Evolutionary conservation across 2,113 vertebrate genomes (phyloP).

Genomic region (Columbina picui): DNA sequence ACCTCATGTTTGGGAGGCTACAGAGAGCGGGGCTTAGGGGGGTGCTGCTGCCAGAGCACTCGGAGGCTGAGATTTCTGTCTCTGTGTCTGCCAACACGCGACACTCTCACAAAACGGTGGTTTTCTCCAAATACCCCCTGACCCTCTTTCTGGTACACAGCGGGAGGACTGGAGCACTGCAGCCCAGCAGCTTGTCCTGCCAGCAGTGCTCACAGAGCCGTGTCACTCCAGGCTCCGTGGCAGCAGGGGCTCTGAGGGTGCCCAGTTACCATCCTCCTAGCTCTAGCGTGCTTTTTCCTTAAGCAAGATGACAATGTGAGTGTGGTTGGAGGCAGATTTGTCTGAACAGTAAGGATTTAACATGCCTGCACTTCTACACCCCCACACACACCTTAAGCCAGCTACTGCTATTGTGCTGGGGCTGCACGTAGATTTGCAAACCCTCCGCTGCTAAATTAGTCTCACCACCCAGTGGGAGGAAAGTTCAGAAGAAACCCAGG

Average conservation of each 20-base stretch:
- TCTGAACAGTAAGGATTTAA: neutral
- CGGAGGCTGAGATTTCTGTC: neutral
- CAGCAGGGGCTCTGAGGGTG: neutral
- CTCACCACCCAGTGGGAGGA: neutral
- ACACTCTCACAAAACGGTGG: neutral
- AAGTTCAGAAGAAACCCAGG: neutral
- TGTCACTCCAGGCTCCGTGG: neutral
- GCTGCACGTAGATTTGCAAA: neutral
- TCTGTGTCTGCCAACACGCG: neutral
- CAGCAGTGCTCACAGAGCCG: neutral
- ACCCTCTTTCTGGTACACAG: neutral
- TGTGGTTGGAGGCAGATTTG: neutral
- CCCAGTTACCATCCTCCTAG: neutral
- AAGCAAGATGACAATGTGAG: neutral
- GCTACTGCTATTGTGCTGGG: neutral
- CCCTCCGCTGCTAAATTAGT: neutral
- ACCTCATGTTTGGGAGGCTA: neutral
- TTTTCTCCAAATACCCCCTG: neutral
- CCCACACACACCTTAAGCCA: neutral
- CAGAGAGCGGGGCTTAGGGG: neutral
- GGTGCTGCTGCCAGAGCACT: neutral
- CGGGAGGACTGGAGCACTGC: neutral
- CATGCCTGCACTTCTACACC: neutral
- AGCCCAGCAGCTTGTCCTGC: neutral
- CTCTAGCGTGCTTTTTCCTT: neutral